Evolutionary conservation across 2,797 vertebrate genomes (phyloP).

Genomic region (Amblyraja radiata): DNA sequence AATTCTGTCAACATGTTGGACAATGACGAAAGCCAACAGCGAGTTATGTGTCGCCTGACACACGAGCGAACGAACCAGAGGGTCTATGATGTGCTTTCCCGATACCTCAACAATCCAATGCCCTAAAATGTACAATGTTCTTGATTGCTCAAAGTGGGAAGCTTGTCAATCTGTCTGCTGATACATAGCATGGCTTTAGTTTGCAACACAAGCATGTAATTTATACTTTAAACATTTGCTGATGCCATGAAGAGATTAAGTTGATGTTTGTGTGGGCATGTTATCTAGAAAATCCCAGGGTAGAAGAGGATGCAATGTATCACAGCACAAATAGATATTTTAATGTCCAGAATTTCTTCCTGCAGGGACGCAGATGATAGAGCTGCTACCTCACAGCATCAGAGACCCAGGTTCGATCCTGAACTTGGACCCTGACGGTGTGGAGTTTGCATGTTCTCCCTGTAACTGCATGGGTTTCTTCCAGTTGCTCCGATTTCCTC

Average conservation of each 20-base stretch:
- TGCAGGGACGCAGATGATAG: no score
- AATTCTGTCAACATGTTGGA: no score
- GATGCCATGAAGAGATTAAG: not conserved
- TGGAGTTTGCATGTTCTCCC: no score
- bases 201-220: not conserved
- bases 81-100: not conserved
- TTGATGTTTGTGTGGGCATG: no score
- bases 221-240: not conserved
- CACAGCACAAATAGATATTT: not conserved
- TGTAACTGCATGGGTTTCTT: no score
- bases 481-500: no score
- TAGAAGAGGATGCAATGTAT: not conserved
- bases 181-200: not conserved
- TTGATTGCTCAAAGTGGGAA: not conserved
- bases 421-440: no score
- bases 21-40: no score
- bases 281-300: not conserved
- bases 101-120: not conserved
- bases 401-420: no score
- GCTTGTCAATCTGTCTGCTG: not conserved
- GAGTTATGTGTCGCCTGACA: no score
- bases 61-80: no score
- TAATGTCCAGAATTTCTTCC: not conserved
- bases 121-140: not conserved
- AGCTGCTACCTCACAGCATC: no score